Base-by-base conservation (phyloP, 2,113 vertebrate genomes). In the Mandrillus leucophaeus region DNA sequence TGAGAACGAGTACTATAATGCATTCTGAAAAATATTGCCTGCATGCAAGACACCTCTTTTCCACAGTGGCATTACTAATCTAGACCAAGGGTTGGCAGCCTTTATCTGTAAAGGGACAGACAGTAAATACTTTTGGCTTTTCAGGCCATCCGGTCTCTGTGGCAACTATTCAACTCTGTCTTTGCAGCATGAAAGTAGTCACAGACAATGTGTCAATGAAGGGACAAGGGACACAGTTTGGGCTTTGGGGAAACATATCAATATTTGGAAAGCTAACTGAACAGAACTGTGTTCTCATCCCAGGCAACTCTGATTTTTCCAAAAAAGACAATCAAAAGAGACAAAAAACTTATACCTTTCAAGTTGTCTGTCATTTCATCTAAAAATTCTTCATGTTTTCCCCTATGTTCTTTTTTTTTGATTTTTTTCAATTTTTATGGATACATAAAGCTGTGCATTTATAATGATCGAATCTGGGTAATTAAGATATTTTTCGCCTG, bases 231-330 rank as follows among this genome's bases (percentile, higher is more conserved):
- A 45, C 66, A 88, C 38, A n/a, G 32, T 73, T 85, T 80, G 83
- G 6, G n/a, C 18, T 73, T 84, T n/a, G 72, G 57, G 70, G 57
- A 79, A 92, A 59, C 2, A 27, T 38, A 25, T 66, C 32, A 35
- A 35, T 80, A 84, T 90, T 75, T 72, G 55, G 22, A 81, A 64
- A 94, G 43, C 17, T 79, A 92, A 83, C 43, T 82, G 76, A 52
- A 88, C 9, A 76, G 23, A 96, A 90, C 12, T 55, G 87, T 23
- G 27, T 78, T 88, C 64, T 86, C 30, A 85, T 93, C 23, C 59
- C 48, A 94, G 94, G 86, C 43, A 89, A 89, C 70, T 75, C 92
- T 81, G 22, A 84, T 27, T 70, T 45, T 85, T 86, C 73, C 40
- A 73, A 10, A 75, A 64, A 90, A 87, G 48, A 79, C 9, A 80